A percentile compares a stretch with the other conserved stretches of the same genome.
These are phyloP conservation scores for Mesochorus sp. DNA, from an alignment of 2,888 invertebrate species.

Conservation along the genomic window DNA sequence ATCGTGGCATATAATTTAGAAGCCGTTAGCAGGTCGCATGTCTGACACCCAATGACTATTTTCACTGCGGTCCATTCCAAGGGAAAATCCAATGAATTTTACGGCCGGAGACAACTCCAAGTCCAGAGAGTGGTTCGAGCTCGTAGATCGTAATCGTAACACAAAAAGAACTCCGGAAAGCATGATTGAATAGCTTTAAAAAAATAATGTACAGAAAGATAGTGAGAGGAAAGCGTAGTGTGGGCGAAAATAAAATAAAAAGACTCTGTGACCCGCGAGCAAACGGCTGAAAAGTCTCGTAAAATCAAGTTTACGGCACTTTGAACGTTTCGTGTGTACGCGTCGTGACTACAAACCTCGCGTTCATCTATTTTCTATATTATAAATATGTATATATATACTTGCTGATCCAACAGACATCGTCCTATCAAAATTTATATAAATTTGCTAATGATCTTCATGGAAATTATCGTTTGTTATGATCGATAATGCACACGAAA, in stretches of 20 bases:
- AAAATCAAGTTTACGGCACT: constrained; percentile 52
- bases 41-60: background rate
- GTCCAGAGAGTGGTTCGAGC: no score
- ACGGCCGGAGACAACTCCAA: no score
- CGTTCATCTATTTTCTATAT: no score
- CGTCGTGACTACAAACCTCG: constrained; percentile 13
- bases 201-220: constrained; percentile 8
- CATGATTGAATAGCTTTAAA: background rate
- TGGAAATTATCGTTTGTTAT: no score
- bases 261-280: constrained; percentile 1
- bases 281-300: constrained; percentile 33
- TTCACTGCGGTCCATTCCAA: background rate
- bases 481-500: no score
- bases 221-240: background rate
- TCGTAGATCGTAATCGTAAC: no score
- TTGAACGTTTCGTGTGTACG: constrained; percentile 15
- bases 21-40: no score
- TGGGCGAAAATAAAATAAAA: constrained; percentile 8
- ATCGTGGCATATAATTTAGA: no score
- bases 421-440: no score
- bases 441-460: no score
- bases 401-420: background rate
- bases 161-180: background rate
- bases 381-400: background rate
- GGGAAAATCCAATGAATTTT: no score